phyloP scores from a whole-genome alignment of 2,113 vertebrate species.

The Callipepla squamata region DNA sequence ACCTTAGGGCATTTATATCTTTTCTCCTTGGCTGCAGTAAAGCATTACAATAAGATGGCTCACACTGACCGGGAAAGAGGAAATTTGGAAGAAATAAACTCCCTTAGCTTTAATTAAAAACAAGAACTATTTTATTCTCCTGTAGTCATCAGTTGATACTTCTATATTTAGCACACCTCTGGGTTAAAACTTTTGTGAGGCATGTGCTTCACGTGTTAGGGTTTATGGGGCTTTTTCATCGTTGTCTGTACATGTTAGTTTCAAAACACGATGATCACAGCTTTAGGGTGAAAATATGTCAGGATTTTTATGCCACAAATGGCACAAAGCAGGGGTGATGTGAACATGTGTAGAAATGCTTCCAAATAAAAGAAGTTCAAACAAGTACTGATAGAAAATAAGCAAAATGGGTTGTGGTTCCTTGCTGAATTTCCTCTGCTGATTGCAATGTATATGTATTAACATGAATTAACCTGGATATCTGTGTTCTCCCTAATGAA shows the following conservation, averaged over 20 bases:
- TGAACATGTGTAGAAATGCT: conserved; percentile 25
- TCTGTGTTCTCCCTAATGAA: neutral
- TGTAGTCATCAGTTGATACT: conserved; percentile 17
- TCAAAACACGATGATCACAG: conserved; percentile 22
- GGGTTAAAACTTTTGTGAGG: neutral
- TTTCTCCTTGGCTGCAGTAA: conserved; percentile 51
- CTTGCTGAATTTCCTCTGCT: conserved; percentile 52
- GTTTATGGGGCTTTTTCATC: neutral
- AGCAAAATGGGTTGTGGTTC: conserved; percentile 51
- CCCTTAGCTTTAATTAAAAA: conserved; percentile 47
- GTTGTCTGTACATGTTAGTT: conserved; percentile 37
- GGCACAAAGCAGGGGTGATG: conserved; percentile 5
- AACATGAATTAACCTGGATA: neutral
- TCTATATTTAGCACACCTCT: conserved; percentile 8
- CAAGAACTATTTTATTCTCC: conserved; percentile 16
- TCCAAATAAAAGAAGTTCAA: conserved; percentile 52
- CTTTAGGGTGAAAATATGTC: conserved; percentile 46
- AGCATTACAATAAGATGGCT: conserved; percentile 20
- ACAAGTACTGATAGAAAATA: conserved; percentile 54
- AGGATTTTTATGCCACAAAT: conserved; percentile 48
- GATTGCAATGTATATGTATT: neutral
- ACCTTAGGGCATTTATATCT: conserved; percentile 56
- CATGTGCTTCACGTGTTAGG: neutral
- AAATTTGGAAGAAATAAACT: conserved; percentile 46
- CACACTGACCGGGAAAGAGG: neutral